Percentiles rank a stretch among this genome's conserved stretches.
These are phyloP conservation scores for Porites rus DNA, from an alignment of 92 coral and sea anemone species.

Conservation along the genomic window DNA sequence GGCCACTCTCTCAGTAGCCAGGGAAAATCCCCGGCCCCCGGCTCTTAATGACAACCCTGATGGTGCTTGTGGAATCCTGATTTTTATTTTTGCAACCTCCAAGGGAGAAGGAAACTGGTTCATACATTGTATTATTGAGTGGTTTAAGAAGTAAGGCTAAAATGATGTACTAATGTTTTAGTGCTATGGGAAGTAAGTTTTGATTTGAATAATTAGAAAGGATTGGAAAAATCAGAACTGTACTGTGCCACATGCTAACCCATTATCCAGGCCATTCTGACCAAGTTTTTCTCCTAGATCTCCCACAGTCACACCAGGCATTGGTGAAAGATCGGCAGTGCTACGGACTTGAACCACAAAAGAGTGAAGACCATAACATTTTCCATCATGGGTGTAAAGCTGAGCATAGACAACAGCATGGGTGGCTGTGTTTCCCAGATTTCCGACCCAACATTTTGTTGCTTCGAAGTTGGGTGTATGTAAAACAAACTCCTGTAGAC, in stretches of 20 bases:
- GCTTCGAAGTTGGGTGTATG: constrained; percentile 94
- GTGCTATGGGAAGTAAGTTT: too few relatives aligned
- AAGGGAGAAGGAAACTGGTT: too few relatives aligned
- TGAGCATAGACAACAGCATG: constrained; percentile 98
- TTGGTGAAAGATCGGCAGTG: constrained; percentile 79
- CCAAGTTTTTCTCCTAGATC: constrained; percentile 97
- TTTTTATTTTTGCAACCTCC: too few relatives aligned
- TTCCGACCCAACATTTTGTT: constrained; percentile 99
- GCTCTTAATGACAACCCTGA: too few relatives aligned
- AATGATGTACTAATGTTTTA: too few relatives aligned
- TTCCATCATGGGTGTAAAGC: constrained; percentile 93
- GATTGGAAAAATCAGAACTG: not conserved
- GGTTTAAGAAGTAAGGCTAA: too few relatives aligned
- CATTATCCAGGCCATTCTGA: constrained; percentile 95
- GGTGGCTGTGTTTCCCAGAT: constrained; percentile 93
- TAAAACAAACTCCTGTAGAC: constrained; percentile 78
- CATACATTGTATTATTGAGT: too few relatives aligned
- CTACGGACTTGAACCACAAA: constrained; percentile 92
- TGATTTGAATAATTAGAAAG: not conserved
- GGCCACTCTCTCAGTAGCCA: too few relatives aligned
- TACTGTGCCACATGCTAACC: constrained; percentile 55
- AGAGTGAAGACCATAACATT: constrained; percentile 93
- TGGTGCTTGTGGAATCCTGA: too few relatives aligned
- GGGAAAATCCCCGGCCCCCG: too few relatives aligned
- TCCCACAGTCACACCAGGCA: constrained; percentile 95